Conservation (phyloP, 2,797 vertebrate species). For the Anniella stebbinsi region DNA sequence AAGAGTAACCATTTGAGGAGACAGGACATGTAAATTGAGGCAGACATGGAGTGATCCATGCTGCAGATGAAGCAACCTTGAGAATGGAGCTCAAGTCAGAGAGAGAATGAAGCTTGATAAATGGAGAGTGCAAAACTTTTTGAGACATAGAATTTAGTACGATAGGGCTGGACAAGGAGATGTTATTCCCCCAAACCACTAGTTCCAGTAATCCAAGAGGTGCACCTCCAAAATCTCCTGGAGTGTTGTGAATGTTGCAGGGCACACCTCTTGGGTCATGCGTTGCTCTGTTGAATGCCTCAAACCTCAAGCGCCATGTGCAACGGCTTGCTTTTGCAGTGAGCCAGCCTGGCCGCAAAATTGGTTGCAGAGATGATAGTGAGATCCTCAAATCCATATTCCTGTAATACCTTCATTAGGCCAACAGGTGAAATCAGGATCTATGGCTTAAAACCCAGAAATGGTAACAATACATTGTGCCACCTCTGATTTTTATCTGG, state of each 20-base stretch:
- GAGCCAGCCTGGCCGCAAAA: neutral
- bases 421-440: no score
- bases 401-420: no score
- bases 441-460: neutral
- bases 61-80: neutral
- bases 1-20: neutral
- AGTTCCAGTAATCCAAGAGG: no score
- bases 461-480: no score
- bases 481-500: no score
- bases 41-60: no score
- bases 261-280: neutral
- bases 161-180: no score
- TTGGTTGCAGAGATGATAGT: neutral
- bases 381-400: no score
- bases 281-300: neutral
- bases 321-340: neutral
- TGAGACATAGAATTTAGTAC: no score
- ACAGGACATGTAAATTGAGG: no score
- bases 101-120: neutral
- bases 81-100: neutral
- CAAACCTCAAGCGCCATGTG: neutral
- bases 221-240: neutral
- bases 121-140: neutral
- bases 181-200: no score
- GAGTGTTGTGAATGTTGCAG: no score